These are phyloP conservation scores for Orthonyx spaldingii DNA, from an alignment of 2,113 vertebrate genomes.

Conservation along the genomic window DNA sequence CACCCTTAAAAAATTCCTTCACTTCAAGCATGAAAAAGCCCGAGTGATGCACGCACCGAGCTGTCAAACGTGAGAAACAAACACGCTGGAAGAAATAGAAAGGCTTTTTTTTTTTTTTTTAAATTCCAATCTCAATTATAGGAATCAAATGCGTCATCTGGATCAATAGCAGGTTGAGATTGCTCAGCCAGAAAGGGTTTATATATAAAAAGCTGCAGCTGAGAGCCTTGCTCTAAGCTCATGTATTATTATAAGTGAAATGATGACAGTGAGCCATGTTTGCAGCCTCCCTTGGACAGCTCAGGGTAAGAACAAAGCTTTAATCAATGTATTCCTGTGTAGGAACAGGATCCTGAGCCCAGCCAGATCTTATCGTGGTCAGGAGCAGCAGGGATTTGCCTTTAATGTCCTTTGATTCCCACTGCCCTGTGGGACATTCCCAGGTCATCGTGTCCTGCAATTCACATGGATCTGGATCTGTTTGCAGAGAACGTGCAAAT, in stretches of 20 bases:
- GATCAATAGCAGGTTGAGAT: background rate
- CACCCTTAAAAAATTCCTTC: background rate
- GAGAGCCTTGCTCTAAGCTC: background rate
- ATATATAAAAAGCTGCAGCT: background rate
- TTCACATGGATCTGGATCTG: accelerated
- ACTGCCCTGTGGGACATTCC: background rate
- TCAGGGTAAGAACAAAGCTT: background rate
- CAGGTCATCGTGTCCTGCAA: background rate
- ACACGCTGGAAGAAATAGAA: background rate
- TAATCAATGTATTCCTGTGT: background rate
- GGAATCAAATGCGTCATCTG: background rate
- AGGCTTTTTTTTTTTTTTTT: background rate
- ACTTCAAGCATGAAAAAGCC: background rate
- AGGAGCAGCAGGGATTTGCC: background rate
- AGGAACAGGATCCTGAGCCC: background rate
- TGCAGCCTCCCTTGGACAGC: background rate
- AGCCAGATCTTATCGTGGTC: accelerated
- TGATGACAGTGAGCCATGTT: background rate
- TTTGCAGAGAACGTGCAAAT: background rate
- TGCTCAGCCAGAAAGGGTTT: constrained; percentile 14
- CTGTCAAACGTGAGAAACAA: background rate
- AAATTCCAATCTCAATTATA: background rate
- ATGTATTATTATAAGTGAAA: background rate
- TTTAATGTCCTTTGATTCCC: background rate
- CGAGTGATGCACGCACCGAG: background rate